Evolutionary conservation across 2,113 vertebrate species (phyloP).

Genomic region (Pionites leucogaster): DNA sequence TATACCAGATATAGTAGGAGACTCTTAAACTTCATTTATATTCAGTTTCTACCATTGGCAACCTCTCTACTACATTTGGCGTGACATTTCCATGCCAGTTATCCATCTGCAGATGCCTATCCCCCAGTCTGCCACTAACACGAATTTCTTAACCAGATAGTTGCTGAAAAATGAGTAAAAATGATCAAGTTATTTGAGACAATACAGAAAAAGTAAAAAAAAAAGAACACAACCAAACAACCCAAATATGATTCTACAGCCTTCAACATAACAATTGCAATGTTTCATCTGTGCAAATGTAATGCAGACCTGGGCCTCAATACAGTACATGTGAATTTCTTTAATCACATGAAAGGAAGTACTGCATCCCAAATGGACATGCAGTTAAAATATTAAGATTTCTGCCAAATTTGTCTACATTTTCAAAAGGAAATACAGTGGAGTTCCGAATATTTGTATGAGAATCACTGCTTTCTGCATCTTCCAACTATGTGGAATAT

Average conservation of each 20-base stretch:
- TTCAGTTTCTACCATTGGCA: not conserved
- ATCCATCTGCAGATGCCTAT: not conserved
- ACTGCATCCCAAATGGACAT: not conserved
- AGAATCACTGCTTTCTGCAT: not conserved
- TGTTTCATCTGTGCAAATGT: not conserved
- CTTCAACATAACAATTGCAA: not conserved
- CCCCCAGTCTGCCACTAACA: not conserved
- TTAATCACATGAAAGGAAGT: not conserved
- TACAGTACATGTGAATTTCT: not conserved
- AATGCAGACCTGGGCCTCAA: not conserved
- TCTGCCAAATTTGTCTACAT: not conserved
- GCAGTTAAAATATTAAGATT: not conserved
- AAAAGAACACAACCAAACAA: not conserved
- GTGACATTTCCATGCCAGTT: not conserved
- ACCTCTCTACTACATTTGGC: not conserved
- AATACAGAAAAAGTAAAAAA: not conserved
- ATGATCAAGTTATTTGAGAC: not conserved
- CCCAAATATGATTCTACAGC: not conserved
- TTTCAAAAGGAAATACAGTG: not conserved
- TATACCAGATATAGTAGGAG: not conserved
- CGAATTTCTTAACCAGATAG: not conserved
- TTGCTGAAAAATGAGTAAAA: not conserved
- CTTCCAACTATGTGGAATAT: not conserved
- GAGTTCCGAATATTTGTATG: not conserved
- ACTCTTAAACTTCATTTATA: not conserved